phyloP scores from a whole-genome alignment of 2,113 vertebrate species.

The Serilophus lunatus region DNA sequence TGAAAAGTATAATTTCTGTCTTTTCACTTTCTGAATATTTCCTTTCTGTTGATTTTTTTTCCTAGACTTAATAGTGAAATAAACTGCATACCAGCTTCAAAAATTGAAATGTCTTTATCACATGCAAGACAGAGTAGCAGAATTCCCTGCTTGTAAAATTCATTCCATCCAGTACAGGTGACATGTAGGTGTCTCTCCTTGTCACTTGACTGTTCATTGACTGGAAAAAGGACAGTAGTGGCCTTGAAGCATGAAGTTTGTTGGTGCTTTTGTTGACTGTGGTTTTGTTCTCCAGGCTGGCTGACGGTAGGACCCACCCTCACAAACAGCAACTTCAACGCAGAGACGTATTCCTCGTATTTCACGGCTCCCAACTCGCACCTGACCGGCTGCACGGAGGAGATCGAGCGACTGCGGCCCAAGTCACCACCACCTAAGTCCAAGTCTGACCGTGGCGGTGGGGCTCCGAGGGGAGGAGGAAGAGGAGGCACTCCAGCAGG shows the following conservation, averaged over 20 bases:
- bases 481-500: conserved; percentile 86
- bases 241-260: not conserved
- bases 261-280: not conserved
- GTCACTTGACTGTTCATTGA: not conserved
- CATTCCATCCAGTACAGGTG: accelerated
- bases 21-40: not conserved
- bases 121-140: not conserved
- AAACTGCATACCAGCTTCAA: not conserved
- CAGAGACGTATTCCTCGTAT: conserved; percentile 85
- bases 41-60: not conserved
- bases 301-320: conserved; percentile 95
- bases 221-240: not conserved
- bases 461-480: conserved; percentile 87
- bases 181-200: not conserved
- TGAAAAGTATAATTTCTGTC: not conserved
- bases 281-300: conserved; percentile 80
- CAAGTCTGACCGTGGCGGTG: conserved; percentile 89
- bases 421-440: conserved; percentile 92
- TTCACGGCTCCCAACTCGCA: conserved; percentile 84
- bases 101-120: not conserved
- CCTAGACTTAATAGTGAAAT: not conserved
- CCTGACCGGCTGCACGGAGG: conserved; percentile 92
- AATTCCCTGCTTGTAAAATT: not conserved
- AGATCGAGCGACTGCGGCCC: conserved; percentile 94
- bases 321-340: conserved; percentile 97